Base-by-base conservation (phyloP, 2,113 vertebrate genomes). In the Clinocottus analis region DNA sequence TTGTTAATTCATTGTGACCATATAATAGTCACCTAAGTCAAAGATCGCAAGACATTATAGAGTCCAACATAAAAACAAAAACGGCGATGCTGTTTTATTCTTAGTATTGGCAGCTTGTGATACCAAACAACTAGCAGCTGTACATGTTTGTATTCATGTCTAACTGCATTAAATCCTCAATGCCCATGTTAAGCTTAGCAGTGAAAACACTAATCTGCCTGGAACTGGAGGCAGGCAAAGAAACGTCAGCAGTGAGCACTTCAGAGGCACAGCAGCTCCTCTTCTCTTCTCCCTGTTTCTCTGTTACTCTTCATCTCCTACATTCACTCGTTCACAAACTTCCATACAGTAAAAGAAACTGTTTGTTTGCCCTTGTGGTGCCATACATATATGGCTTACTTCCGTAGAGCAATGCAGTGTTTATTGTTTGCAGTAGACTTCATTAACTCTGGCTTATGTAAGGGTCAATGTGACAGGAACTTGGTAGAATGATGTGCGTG, bases 381-480 rank as follows among this genome's bases (percentile, higher is more conserved):
- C 0, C 0, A 12, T 33, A 21, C 4, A 49, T 31, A 67, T n/a
- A 29, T 53, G 35, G 14, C 19, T n/a, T 23, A 14, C 11, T 65
- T 66, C 23, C 58, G 17, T 35, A 35, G 12, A 56, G 21, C 31
- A 33, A 35, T 21, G 12, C 33, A 8, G 4, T 63, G 17, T 41
- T 68, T 43, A 25, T 62, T 63, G 71, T 85, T 56, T 85, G 58
- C 64, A 65, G 63, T 17, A 80, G 63, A 85, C 76, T 83, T 82
- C 67, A 76, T 79, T 76, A 88, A 81, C 75, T 68, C 66, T 17
- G 64, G 75, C 82, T 72, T 25, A 55, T 79, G 77, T 79, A 92
- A 93, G 91, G 91, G 91, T 92, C 90, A 93, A 88, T 89, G 80
- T 89, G 82, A 82, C 86, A 89, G 79, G 59, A 92, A 87, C 83